Percentiles rank a stretch among this genome's conserved stretches.
phyloP scores from a whole-genome alignment of 2,113 vertebrate genomes.

The Callocephalon fimbriatum region DNA sequence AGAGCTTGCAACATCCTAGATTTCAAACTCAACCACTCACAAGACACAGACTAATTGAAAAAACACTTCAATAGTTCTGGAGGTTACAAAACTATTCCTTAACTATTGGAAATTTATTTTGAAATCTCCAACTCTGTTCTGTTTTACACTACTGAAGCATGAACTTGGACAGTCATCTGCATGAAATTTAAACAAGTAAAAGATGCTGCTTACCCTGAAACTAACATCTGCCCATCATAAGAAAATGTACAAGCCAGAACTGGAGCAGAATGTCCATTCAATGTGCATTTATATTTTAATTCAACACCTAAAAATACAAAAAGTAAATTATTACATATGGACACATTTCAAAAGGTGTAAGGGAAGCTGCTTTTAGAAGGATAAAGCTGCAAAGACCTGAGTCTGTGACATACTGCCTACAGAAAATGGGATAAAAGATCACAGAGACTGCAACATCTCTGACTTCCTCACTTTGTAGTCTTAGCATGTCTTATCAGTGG shows the following conservation, averaged over 20 bases:
- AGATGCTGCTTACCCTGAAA: conserved; percentile 82
- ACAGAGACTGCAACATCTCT: background rate
- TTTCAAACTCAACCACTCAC: background rate
- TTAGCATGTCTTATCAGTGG: background rate
- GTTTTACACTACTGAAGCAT: background rate
- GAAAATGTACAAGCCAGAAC: conserved; percentile 90
- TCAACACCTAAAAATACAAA: conserved; percentile 72
- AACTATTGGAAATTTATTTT: background rate
- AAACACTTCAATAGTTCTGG: background rate
- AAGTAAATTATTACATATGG: background rate
- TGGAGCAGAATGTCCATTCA: conserved; percentile 84
- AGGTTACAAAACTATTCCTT: background rate
- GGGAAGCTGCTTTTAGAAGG: background rate
- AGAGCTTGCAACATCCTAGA: background rate
- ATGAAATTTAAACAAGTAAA: background rate
- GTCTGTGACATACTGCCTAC: background rate
- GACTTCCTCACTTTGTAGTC: background rate
- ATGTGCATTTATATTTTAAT: conserved; percentile 77
- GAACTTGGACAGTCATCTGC: background rate
- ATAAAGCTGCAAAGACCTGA: background rate
- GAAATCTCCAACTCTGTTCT: background rate
- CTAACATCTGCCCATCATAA: conserved; percentile 83
- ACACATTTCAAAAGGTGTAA: background rate
- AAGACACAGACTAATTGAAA: background rate
- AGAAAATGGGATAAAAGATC: background rate